Evolutionary conservation across 2,113 vertebrate genomes (phyloP).

Genomic region (Ovis canadensis): DNA sequence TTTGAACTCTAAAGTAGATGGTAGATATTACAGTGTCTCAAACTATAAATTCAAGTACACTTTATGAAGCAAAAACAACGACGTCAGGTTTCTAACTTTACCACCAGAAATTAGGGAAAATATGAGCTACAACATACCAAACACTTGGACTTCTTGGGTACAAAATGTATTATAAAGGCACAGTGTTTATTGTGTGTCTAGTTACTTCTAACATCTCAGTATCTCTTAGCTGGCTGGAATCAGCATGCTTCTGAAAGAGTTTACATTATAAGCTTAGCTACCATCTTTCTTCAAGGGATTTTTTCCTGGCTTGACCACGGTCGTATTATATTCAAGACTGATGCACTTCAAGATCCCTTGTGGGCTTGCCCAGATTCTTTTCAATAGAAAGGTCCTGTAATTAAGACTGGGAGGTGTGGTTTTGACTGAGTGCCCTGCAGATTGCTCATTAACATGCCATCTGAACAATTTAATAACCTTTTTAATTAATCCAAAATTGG

Average conservation of each 20-base stretch:
- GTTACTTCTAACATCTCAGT: not conserved
- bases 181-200: not conserved
- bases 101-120: not conserved
- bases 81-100: slow-evolving; percentile 19
- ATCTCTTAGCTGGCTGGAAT: not conserved
- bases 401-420: slow-evolving; percentile 64
- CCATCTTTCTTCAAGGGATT: not conserved
- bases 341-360: not conserved
- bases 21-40: not conserved
- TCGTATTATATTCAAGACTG: slow-evolving; percentile 39
- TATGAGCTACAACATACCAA: not conserved
- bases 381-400: slow-evolving; percentile 60
- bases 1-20: not conserved
- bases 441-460: slow-evolving; percentile 75
- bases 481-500: slow-evolving; percentile 76
- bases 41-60: not conserved
- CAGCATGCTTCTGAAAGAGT: not conserved
- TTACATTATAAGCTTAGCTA: not conserved
- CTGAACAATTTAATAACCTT: slow-evolving; percentile 75
- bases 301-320: slow-evolving; percentile 14
- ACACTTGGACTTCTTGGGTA: not conserved
- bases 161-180: not conserved
- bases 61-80: slow-evolving; percentile 28
- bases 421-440: slow-evolving; percentile 62
- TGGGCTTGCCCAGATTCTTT: slow-evolving; percentile 14